Evolutionary conservation across 1,140 invertebrate genomes (phyloP), one percentile per base, ranked within the genome.

Genomic region (Chironomus tepperi): DNA sequence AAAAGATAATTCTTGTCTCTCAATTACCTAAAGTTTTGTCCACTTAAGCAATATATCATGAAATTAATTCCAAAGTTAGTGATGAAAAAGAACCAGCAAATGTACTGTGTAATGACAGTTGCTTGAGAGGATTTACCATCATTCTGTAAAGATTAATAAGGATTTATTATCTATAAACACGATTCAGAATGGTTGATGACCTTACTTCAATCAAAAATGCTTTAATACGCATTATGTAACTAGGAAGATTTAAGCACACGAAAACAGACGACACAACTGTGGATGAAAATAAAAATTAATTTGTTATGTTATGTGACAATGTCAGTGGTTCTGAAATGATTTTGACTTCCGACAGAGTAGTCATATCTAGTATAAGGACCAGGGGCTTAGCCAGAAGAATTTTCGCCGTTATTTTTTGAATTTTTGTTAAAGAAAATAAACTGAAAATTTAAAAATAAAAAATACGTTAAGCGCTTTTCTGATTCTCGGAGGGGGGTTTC

Each of bases 11-110:
- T 47, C 43, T 57, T 57, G 5, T 57, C n/a, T 57, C 47, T 57
- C 12, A 57, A 57, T 57, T 85, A 86, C 34, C 91, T 84, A 80
- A 95, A 95, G 83, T 93, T 93, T 79, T 91, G 88, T 3, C 93
- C 93, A 76, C 87, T 90, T 74, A 91, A 85, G 79, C 92, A 93
- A 82, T 95, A 95, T 16, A 95, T 84, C n/a, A 91, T 84, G 81
- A 95, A 94, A 84, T 94, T 94, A 73, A 94, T 91, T 73, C 90
- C 90, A 79, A 93, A 94, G 82, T 94, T 94, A 8, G 90, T 89
- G 77, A 93, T 87, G 81, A 91, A 94, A n/a, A 92, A 82, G 74
- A 79, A 78, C 77, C 79, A 77, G 77, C 80, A 77, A 74, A 82
- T 80, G 72, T 82, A 82, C 75, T 82, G 81, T 74, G 79, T 74